phyloP scores from a whole-genome alignment of 2,888 invertebrate species.

The Sinelater perroti region DNA sequence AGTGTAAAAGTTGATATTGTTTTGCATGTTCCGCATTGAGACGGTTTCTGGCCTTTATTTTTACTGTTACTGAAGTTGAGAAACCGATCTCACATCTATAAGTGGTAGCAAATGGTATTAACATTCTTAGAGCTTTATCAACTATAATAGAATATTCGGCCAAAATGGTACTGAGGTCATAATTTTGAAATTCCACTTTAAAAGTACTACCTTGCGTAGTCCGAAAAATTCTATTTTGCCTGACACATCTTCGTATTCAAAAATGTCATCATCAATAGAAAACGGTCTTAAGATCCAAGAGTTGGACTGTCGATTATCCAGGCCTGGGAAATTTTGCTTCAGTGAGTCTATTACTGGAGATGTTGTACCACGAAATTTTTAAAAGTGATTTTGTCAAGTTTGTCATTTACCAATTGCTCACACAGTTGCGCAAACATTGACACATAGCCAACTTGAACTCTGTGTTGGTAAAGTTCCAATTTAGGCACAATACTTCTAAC shows the following conservation, averaged over 20 bases:
- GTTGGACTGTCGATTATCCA: background rate
- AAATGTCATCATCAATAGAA: background rate
- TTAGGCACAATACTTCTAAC: background rate
- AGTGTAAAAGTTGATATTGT: too few relatives aligned
- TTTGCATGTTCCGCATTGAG: too few relatives aligned
- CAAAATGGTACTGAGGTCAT: background rate
- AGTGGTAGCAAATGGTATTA: background rate
- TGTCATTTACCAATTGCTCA: too few relatives aligned
- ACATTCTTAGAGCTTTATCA: too few relatives aligned
- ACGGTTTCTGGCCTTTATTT: too few relatives aligned
- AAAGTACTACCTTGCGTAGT: background rate
- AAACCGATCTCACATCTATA: background rate
- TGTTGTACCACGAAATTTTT: background rate
- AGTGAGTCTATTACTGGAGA: background rate
- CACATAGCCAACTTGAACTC: too few relatives aligned
- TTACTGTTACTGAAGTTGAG: too few relatives aligned
- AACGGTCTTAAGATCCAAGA: too few relatives aligned
- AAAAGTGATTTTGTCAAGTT: too few relatives aligned
- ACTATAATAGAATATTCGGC: background rate
- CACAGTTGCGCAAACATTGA: background rate
- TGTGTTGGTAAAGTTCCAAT: too few relatives aligned
- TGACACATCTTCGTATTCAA: background rate
- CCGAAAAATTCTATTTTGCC: background rate
- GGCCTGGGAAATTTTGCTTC: background rate
- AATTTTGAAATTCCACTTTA: too few relatives aligned